Base-by-base conservation (phyloP, 2,888 invertebrate genomes). In the Drosophila anomelani region DNA sequence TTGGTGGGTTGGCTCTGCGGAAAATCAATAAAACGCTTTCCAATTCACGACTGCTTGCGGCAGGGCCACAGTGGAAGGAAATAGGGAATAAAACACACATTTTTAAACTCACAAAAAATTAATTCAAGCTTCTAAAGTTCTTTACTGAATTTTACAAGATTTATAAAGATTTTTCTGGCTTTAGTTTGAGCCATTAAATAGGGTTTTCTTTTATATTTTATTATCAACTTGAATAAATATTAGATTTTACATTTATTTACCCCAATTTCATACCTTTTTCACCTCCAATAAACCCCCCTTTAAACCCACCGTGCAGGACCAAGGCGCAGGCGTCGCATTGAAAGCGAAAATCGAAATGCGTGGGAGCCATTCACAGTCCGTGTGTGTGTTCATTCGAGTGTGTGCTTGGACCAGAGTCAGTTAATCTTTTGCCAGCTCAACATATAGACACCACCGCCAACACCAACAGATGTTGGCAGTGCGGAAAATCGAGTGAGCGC, bases 361-460 rank as follows among this genome's bases (percentile, higher is more conserved):
- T 84, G 66, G 86, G 81, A 77, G 83, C 55, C 60, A 20, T 58
- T 34, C 32, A 39, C 39, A 32, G 41, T 69, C 41, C 41, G 32
- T 17, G 58, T 23, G 58, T 39, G 32, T 23, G 51, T 9, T 51
- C 23, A 58, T 29, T 32, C 56, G 62, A 76, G 64, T 70, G 77
- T 80, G 66, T 71, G 56, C 73, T 36, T 72, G 67, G 76, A 62
- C 76, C 72, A 75, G 71, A 85, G 83, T 57, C 73, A 83, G 76
- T 81, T 81, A 53, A 81, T 80, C 76, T 79, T 77, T 77, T 78
- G 81, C 84, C 86, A 84, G 86, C 84, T 75, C 81, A 80, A 81
- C 86, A 86, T 84, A 86, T 86, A 85, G 85, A 85, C 78, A 79
- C 75, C 76, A 78, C 75, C 81, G 80, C 78, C 87, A 85, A 86